phyloP scores from a whole-genome alignment of 2,797 vertebrate species.

The Triplophysa bombifrons region DNA sequence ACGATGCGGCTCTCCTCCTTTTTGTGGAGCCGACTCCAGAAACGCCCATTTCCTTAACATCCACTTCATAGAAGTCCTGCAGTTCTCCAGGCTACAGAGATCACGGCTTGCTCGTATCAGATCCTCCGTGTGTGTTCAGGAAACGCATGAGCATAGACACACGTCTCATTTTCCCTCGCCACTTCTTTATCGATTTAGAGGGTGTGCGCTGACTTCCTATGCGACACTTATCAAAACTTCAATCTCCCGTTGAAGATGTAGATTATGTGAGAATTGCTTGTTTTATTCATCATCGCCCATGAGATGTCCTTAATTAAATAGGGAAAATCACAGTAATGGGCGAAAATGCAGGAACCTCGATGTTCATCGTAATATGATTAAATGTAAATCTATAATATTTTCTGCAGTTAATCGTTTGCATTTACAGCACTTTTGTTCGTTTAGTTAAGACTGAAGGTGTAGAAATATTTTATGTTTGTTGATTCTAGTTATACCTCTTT shows the following conservation, averaged over 20 bases:
- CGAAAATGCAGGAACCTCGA: slow-evolving; percentile 29
- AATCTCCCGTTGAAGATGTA: slow-evolving; percentile 29
- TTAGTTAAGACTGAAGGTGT: neutral
- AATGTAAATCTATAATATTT: too few relatives aligned
- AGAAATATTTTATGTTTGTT: neutral
- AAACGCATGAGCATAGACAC: slow-evolving; percentile 45
- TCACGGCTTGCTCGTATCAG: slow-evolving; percentile 29
- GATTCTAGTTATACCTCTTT: neutral
- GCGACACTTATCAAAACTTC: slow-evolving; percentile 8
- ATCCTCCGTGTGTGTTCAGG: slow-evolving; percentile 41
- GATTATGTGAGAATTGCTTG: neutral
- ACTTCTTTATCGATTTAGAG: neutral
- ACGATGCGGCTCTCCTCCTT: slow-evolving; percentile 10
- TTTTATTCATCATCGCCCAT: slow-evolving; percentile 35
- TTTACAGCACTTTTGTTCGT: too few relatives aligned
- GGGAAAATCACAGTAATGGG: slow-evolving; percentile 27
- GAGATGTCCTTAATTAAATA: slow-evolving; percentile 32
- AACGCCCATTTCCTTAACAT: slow-evolving; percentile 50
- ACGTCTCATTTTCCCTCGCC: slow-evolving; percentile 32
- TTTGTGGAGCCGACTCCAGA: slow-evolving; percentile 31
- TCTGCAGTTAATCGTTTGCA: too few relatives aligned
- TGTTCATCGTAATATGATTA: slow-evolving; percentile 20
- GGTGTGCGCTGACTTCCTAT: slow-evolving; percentile 27
- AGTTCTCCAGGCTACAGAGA: neutral
- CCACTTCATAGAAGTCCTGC: slow-evolving; percentile 24